Percentiles rank a stretch among this genome's conserved stretches.
Evolutionary conservation across 2,113 vertebrate genomes (phyloP).

Genomic region (Nematolebias whitei): DNA sequence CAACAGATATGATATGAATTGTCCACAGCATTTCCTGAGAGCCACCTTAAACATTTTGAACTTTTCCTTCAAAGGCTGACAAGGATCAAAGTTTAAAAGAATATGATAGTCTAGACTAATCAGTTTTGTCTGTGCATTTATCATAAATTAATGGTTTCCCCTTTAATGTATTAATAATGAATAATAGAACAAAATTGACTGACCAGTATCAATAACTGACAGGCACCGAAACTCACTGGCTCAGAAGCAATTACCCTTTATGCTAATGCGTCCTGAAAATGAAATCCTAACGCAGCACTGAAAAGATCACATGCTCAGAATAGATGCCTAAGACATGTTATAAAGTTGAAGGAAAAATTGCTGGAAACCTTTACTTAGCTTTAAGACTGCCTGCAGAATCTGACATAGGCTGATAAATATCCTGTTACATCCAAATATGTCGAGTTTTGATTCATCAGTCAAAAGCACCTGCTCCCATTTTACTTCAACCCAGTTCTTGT

Average conservation of each 20-base stretch:
- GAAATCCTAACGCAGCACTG: not conserved
- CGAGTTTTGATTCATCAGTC: slow-evolving; percentile 10
- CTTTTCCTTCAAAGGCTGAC: not conserved
- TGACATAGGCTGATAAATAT: not conserved
- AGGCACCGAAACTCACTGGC: not conserved
- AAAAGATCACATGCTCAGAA: not conserved
- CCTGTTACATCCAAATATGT: slow-evolving; percentile 4
- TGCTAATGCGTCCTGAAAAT: not conserved
- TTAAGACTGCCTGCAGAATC: not conserved
- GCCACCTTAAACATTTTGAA: not conserved
- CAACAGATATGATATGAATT: too few relatives aligned
- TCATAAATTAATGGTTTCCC: not conserved
- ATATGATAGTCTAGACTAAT: not conserved
- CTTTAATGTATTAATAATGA: not conserved
- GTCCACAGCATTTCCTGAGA: too few relatives aligned
- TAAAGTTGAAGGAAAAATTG: not conserved
- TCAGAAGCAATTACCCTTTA: not conserved
- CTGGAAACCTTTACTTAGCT: not conserved
- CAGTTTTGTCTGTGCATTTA: too few relatives aligned
- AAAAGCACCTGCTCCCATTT: slow-evolving; percentile 1
- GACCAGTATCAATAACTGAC: not conserved
- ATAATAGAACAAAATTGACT: not conserved
- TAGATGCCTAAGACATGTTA: not conserved
- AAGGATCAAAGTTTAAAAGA: not conserved
- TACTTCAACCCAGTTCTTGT: slow-evolving; percentile 4